Evolutionary conservation across 2,888 invertebrate species (phyloP).

Genomic region (Elmis aenea): DNA sequence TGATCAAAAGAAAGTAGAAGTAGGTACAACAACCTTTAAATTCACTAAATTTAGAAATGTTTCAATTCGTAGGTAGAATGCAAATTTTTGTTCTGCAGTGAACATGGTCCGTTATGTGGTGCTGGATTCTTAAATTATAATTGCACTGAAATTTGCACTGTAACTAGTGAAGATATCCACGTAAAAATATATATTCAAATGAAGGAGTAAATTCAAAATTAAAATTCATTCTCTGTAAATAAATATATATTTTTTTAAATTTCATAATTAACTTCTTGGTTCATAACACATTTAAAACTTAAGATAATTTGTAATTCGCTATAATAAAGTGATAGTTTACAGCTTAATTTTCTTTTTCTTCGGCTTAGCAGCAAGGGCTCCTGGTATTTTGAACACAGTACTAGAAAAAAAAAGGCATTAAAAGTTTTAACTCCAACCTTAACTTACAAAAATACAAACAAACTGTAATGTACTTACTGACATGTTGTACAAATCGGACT

Average conservation of each 20-base stretch:
- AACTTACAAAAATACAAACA: constrained; percentile 1
- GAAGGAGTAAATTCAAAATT: constrained; percentile 7
- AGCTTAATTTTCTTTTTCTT: constrained; percentile 77
- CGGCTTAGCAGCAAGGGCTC: constrained; percentile 67
- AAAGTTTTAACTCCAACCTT: constrained; percentile 2
- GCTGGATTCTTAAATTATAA: constrained; percentile 27
- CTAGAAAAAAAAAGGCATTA: constrained; percentile 53
- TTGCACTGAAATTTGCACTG: constrained; percentile 30
- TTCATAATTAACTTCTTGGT: too few relatives aligned
- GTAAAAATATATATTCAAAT: constrained; percentile 24
- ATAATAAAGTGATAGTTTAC: constrained; percentile 28
- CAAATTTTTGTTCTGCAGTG: constrained; percentile 16
- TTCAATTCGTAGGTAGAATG: constrained; percentile 14
- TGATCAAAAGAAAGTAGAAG: constrained; percentile 13
- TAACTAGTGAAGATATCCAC: constrained; percentile 22
- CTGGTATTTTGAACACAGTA: constrained; percentile 87
- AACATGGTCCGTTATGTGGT: constrained; percentile 27
- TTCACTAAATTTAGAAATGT: background rate
- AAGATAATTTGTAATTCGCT: background rate
- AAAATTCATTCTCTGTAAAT: constrained; percentile 2
- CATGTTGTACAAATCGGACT: constrained; percentile 97
- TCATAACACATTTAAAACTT: background rate
- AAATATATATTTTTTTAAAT: background rate
- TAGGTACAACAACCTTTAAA: constrained; percentile 1
- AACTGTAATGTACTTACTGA: constrained; percentile 67